Evolutionary conservation across 1,140 invertebrate genomes (phyloP), one percentile per base, ranked within the genome.

Genomic region (Laodelphax striatellus): DNA sequence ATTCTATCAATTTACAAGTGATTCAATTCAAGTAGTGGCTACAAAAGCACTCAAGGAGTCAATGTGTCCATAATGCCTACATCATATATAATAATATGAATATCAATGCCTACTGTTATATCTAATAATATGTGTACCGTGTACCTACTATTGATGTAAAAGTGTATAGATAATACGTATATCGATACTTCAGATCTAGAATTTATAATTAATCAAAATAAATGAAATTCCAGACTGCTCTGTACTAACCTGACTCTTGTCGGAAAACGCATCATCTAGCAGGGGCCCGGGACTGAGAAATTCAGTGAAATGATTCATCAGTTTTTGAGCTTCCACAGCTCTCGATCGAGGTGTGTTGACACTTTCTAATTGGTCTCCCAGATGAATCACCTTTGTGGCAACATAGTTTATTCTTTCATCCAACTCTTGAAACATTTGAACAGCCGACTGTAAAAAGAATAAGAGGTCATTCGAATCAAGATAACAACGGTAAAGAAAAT

Each of bases 341-440:
- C 95, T 77, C 53, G 93, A 86, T 67, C 96, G 77, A 0, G 96
- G 96, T 0, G 88, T 93, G 75, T 98, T 94, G 0, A 98, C 94
- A 69, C 91, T 95, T 72, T 98, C 95, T 28, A 99, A 75, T 70
- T 98, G 96, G 74, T 98, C 95, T 0, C 96, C 96, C 14, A 99
- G 79, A 78, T 98, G 94, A 54, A 98, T 84, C 16, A 98, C 96
- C 77, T 97, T 95, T 0, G 94, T 95, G 0, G 95, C 95, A 52
- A 98, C 95, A 67, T 88, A 87, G 69, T 97, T 97, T 65, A 99
- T 97, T 71, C 94, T 86, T 69, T 93, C 91, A 76, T 98, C 95
- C 22, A 98, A 73, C 64, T 93, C 86, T 76, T 95, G 88, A 74
- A 96, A 97, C 66, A 89, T 85, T 63, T 85, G 83, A 57, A 93